phyloP scores from a whole-genome alignment of 2,797 vertebrate species.

The Tadarida brasiliensis region DNA sequence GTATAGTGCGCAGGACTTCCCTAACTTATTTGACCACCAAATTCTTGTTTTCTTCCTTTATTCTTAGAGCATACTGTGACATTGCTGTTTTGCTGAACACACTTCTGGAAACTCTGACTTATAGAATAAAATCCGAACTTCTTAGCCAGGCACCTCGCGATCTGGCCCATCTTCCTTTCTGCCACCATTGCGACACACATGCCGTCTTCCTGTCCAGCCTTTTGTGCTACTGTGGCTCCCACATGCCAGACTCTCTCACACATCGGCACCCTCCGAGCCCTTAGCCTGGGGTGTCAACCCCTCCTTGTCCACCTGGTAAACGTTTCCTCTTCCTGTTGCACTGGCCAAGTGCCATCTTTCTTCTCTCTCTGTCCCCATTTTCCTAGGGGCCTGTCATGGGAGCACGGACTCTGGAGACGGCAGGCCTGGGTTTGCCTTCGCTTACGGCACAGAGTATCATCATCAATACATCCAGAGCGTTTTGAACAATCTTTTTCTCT shows the following conservation, averaged over 20 bases:
- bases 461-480: rapidly evolving
- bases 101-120: neutral
- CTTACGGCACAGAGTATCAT: rapidly evolving
- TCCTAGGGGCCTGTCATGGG: neutral
- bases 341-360: neutral
- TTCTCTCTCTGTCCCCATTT: neutral
- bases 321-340: neutral
- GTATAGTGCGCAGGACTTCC: neutral
- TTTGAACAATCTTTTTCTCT: neutral
- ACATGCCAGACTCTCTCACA: rapidly evolving
- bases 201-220: neutral
- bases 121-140: neutral
- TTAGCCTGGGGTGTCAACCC: neutral
- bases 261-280: neutral
- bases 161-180: neutral
- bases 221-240: neutral
- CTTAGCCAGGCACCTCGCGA: neutral
- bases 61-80: neutral
- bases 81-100: neutral
- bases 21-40: neutral
- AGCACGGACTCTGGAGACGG: neutral
- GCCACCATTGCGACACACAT: rapidly evolving
- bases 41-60: neutral
- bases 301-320: neutral
- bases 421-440: neutral